Base-by-base conservation (phyloP, 2,113 vertebrate genomes). In the Chionodraco myersi region DNA sequence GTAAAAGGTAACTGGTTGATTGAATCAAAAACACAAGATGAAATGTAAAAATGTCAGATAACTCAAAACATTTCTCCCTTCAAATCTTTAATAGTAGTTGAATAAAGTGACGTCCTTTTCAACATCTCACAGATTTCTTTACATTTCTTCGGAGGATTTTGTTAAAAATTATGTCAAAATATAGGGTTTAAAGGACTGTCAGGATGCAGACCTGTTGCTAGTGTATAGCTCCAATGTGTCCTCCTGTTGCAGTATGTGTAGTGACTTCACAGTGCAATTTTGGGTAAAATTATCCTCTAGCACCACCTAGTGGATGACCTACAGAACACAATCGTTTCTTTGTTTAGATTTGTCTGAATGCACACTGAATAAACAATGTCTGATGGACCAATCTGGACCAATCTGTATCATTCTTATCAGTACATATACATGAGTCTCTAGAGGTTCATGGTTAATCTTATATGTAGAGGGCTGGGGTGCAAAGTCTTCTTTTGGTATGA, bases 221-320 rank as follows among this genome's bases (percentile, higher is more conserved):
- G 6, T 12, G 26, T 21, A 4, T 8, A 16, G 16, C 1, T 73
- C 44, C 34, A 26, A 26, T 4, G 30, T 3, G 2, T 7, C 23
- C 26, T 57, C 18, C 21, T 58, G 49, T 44, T 64, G 49, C 56
- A 53, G 21, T 10, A 13, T 10, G 41, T 2, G 0, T 41, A 12
- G 6, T 10, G 34, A 63, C 30, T 48, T n/a, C n/a, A 21, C 13
- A 1, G 9, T 60, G 57, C 61, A 49, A 47, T 1, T 18, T 49
- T 9, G 9, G 26, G 6, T 44, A 4, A 23, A 9, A 18, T 78
- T 61, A 65, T 77, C 66, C 44, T 83, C 45, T 77, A 68, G 1
- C 52, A 0, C 87, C 87, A 86, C 69, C 89, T 89, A 80, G 81
- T 80, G 89, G 78, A 58, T 0, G 3, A 15, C 1, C 16, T 3